Evolutionary conservation across 2,797 vertebrate species (phyloP).

Genomic region (Takifugu rubripes): DNA sequence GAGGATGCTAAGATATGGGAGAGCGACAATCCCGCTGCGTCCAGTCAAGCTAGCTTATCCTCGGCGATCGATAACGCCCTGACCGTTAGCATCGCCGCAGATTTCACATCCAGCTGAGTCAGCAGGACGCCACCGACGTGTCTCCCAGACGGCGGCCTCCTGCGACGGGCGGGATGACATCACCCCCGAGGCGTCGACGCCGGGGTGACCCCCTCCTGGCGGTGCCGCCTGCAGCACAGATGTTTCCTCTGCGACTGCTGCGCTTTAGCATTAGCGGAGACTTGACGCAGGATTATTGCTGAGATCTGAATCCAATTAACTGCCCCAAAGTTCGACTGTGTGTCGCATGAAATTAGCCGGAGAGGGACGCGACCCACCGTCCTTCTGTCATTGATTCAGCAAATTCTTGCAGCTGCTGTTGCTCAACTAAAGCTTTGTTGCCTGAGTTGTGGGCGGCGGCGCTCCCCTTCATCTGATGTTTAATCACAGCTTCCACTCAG

Average conservation of each 20-base stretch:
- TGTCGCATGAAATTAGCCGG: too few species aligned
- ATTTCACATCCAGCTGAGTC: slow-evolving; percentile 53
- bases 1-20: too few species aligned
- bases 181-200: slow-evolving; percentile 59
- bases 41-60: too few species aligned
- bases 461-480: too few species aligned
- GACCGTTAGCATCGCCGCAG: background rate
- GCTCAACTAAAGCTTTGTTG: too few species aligned
- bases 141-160: slow-evolving; percentile 21
- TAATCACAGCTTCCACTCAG: too few species aligned
- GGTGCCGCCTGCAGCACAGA: slow-evolving; percentile 43
- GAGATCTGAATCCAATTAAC: slow-evolving; percentile 68
- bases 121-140: slow-evolving; percentile 26
- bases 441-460: too few species aligned
- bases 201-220: slow-evolving; percentile 42
- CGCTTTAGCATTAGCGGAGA: slow-evolving; percentile 13
- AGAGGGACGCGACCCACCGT: too few species aligned
- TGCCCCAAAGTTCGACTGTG: slow-evolving; percentile 2
- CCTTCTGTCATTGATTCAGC: too few species aligned
- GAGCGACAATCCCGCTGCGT: too few species aligned
- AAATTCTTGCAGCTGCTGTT: too few species aligned
- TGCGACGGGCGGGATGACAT: slow-evolving; percentile 58
- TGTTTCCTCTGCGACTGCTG: slow-evolving; percentile 13
- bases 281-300: slow-evolving; percentile 38
- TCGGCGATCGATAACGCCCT: too few species aligned